Percentiles rank a stretch among this genome's conserved stretches.
Evolutionary conservation across 2,797 vertebrate genomes (phyloP).

Genomic region (Carapus acus): DNA sequence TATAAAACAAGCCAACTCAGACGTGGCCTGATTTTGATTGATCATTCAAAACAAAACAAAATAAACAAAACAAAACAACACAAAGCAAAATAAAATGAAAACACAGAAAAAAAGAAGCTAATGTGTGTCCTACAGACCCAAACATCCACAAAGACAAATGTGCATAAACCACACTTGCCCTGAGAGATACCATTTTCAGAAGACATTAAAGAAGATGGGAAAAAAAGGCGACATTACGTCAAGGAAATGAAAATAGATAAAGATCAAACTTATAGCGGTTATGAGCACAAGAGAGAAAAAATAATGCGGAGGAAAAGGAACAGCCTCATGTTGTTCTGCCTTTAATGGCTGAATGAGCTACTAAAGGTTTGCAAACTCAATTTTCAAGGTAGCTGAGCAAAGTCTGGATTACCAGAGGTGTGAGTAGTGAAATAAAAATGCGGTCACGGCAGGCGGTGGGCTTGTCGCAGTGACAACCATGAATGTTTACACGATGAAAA

Average conservation of each 20-base stretch:
- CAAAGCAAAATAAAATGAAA: too few species aligned
- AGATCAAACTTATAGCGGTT: constrained; percentile 15
- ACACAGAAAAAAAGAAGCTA: too few species aligned
- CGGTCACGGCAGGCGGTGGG: neutral
- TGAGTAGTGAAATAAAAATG: constrained; percentile 49
- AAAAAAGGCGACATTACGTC: neutral
- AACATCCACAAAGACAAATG: constrained; percentile 39
- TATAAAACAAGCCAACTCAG: too few species aligned
- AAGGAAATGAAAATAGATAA: constrained; percentile 43
- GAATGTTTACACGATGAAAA: neutral
- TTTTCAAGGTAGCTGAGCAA: constrained; percentile 10
- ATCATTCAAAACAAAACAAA: too few species aligned
- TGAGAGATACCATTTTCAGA: constrained; percentile 6
- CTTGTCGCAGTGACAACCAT: constrained; percentile 1
- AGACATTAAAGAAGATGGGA: neutral
- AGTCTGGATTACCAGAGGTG: neutral
- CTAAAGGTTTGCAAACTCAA: constrained; percentile 1
- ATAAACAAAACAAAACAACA: too few species aligned
- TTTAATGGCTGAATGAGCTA: neutral
- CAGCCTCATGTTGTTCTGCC: constrained; percentile 3
- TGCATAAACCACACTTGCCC: neutral
- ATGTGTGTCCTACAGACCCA: too few species aligned
- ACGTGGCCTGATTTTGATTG: too few species aligned
- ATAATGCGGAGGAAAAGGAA: constrained; percentile 1
- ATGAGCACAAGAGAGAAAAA: constrained; percentile 18